phyloP scores from a whole-genome alignment of 1,140 invertebrate species.

The Neelides sp. region DNA sequence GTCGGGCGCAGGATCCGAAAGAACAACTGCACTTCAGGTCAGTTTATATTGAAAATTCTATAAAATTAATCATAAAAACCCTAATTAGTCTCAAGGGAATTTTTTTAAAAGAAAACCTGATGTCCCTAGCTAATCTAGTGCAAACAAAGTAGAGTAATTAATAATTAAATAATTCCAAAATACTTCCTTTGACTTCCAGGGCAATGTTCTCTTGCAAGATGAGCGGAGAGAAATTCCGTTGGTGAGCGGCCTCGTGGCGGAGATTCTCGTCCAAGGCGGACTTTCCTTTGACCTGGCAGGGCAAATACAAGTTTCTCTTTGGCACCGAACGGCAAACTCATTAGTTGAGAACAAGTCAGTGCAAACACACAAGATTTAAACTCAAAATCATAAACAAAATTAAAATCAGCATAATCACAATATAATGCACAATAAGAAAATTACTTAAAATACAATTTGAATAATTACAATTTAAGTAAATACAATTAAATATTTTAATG shows the following conservation, averaged over 20 bases:
- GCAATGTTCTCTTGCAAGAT: slow-evolving; percentile 58
- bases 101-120: neutral
- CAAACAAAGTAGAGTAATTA: too few relatives aligned
- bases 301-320: slow-evolving; percentile 68
- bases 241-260: slow-evolving; percentile 57
- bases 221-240: slow-evolving; percentile 54
- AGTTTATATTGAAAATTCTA: neutral
- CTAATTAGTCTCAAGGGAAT: neutral
- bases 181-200: slow-evolving; percentile 38
- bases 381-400: too few relatives aligned
- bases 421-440: neutral
- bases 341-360: slow-evolving; percentile 59
- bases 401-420: slow-evolving; percentile 3
- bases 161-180: too few relatives aligned
- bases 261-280: slow-evolving; percentile 54
- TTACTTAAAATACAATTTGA: slow-evolving; percentile 8
- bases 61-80: neutral
- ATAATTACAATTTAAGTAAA: neutral
- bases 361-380: too few relatives aligned
- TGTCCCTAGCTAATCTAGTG: too few relatives aligned
- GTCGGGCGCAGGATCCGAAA: slow-evolving; percentile 66
- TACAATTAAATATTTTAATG: neutral
- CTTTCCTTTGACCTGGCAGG: slow-evolving; percentile 72
- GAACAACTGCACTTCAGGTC: slow-evolving; percentile 67
- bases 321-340: slow-evolving; percentile 73